Base-by-base conservation (phyloP, 1,140 invertebrate genomes). In the Polypedilum pembai region DNA sequence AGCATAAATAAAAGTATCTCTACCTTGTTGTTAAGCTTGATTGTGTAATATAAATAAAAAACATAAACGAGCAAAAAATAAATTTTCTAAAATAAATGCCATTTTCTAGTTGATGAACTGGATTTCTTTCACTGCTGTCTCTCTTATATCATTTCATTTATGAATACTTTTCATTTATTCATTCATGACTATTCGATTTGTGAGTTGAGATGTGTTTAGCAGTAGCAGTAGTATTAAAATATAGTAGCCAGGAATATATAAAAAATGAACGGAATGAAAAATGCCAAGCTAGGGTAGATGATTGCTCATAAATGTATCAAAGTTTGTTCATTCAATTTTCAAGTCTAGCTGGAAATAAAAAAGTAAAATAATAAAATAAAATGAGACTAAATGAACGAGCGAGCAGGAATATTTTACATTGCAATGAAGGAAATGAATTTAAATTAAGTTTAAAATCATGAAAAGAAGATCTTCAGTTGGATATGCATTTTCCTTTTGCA, bases 61-160 rank as follows among this genome's bases (percentile, higher is more conserved):
- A 56, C 12, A n/a, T 12, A 15, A 4, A 56, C n/a, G 12, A 56
- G 45, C 24, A n/a, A 56, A 56, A 56, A 56, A 56, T 56, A 4
- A 12, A 56, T 56, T 56, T n/a, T 56, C 45, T 56, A 69, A 69
- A 69, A 69, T 69, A 69, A 18, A 69, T 69, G 65, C 17, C 65
- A 69, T 20, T 69, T 66, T 33, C n/a, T 69, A 69, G 20, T 18
- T 69, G 65, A 69, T 3, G 41, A 45, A 45, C 41, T 45, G 15
- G 41, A 12, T 3, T 45, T 45, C 8, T 45, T 45, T 45, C 15
- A 12, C 41, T 45, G 8, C 15, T 12, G 8, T 45, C 41, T 8
- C 8, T 15, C 8, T 45, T 1, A 45, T 45, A 45, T 45, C 41
- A 45, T 45, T 12, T 45, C 41, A 45, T 45, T 45, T 45, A 45